These are phyloP conservation scores for Etheostoma spectabile DNA, from an alignment of 2,113 vertebrate species.

Conservation along the genomic window DNA sequence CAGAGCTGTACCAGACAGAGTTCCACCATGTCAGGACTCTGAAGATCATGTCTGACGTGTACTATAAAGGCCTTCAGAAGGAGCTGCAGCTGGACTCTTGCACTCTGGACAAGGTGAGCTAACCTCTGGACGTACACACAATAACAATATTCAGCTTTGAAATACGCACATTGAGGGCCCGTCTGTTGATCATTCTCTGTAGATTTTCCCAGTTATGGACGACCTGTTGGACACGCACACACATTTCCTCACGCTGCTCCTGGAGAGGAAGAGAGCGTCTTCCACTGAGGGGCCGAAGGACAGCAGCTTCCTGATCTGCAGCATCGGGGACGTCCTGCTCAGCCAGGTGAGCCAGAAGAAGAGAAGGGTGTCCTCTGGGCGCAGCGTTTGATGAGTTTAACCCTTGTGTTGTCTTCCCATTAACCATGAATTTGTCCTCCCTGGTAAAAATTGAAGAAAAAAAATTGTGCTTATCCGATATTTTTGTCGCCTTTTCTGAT, in stretches of 20 bases:
- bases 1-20: conserved; percentile 94
- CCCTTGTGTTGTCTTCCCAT: no score
- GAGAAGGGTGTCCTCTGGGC: not conserved
- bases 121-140: not conserved
- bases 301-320: conserved; percentile 88
- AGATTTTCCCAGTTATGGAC: conserved; percentile 91
- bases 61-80: conserved; percentile 89
- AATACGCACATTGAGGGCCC: not conserved
- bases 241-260: conserved; percentile 88
- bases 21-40: conserved; percentile 93
- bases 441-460: no score
- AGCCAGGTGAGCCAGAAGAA: conserved; percentile 84
- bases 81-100: conserved; percentile 90
- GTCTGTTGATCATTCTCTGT: not conserved
- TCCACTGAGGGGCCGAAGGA: conserved; percentile 77
- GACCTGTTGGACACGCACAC: conserved; percentile 90
- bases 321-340: conserved; percentile 90
- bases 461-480: no score
- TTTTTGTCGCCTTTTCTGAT: no score
- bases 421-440: no score
- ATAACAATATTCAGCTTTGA: not conserved
- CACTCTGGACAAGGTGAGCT: conserved; percentile 85
- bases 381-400: no score
- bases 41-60: conserved; percentile 94
- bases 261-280: conserved; percentile 89